Percentiles rank a stretch among this genome's conserved stretches.
Conservation (phyloP, 2,797 vertebrate genomes). For the Coilia nasus region DNA sequence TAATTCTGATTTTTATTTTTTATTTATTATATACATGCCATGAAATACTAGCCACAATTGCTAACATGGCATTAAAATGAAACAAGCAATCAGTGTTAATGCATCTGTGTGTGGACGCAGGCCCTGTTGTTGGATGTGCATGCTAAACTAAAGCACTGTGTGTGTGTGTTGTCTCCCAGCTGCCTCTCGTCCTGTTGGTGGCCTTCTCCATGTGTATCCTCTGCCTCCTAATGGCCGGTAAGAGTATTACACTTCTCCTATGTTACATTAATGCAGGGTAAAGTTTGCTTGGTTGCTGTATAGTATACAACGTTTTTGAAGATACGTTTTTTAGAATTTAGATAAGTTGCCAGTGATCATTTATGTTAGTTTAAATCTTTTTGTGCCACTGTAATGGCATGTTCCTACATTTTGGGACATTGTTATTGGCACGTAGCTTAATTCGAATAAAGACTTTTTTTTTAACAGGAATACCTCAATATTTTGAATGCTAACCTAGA, state of each 20-base stretch:
- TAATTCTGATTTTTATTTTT: too few species aligned
- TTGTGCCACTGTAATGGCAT: too few species aligned
- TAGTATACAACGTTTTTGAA: not conserved
- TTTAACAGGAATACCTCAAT: too few species aligned
- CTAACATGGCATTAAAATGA: too few species aligned
- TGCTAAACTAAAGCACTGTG: not conserved
- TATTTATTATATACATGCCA: too few species aligned
- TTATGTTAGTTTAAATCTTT: not conserved
- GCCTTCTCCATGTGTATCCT: slow-evolving; percentile 99
- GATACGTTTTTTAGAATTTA: not conserved
- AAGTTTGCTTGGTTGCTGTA: not conserved
- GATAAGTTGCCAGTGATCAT: too few species aligned
- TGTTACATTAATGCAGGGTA: not conserved
- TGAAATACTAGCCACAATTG: too few species aligned
- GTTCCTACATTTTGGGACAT: too few species aligned
- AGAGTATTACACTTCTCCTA: slow-evolving; percentile 58
- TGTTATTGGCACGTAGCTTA: too few species aligned
- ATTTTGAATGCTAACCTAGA: not conserved
- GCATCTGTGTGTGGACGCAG: not conserved
- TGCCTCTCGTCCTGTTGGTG: slow-evolving; percentile 95
- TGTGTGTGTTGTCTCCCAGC: slow-evolving; percentile 67
- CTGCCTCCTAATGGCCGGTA: slow-evolving; percentile 95
- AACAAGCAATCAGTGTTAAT: not conserved
- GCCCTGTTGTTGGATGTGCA: not conserved
- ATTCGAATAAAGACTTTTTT: too few species aligned